Conservation (phyloP, 2,113 vertebrate species). For the Istiophorus platypterus region DNA sequence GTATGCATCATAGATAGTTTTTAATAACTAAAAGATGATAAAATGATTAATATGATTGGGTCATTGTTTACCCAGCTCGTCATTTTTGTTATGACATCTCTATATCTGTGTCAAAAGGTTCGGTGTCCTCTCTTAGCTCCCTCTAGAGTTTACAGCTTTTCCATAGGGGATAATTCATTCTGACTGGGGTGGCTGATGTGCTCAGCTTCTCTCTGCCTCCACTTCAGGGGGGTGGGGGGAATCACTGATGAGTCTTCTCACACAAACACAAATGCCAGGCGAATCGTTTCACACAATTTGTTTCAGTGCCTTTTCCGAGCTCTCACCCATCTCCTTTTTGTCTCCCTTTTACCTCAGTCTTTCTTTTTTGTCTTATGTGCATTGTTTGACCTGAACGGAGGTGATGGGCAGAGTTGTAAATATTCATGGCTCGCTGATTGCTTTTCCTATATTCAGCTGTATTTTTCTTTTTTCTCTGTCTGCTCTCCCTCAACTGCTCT, state of each 20-base stretch:
- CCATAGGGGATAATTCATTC: constrained; percentile 23
- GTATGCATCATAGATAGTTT: not conserved
- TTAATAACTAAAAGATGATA: too few species aligned
- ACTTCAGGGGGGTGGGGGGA: not conserved
- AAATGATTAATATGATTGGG: not conserved
- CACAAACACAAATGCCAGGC: constrained; percentile 5
- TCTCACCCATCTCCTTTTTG: constrained; percentile 24
- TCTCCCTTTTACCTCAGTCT: constrained; percentile 4
- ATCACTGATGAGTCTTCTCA: constrained; percentile 8
- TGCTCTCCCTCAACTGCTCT: not conserved
- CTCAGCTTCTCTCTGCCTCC: not conserved
- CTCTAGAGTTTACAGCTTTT: constrained; percentile 23
- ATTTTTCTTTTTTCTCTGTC: not conserved
- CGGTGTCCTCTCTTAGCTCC: not conserved
- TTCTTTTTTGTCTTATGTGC: not conserved
- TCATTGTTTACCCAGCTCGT: not conserved
- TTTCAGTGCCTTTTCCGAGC: constrained; percentile 2
- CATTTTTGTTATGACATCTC: not conserved
- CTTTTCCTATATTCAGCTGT: not conserved
- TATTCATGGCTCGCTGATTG: constrained; percentile 19
- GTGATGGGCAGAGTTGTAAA: constrained; percentile 3
- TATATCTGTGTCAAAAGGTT: not conserved
- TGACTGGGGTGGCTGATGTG: constrained; percentile 27
- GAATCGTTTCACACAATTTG: not conserved
- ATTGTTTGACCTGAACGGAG: constrained; percentile 5